Base-by-base conservation (phyloP, 2,113 vertebrate species). In the Ageneiosus marmoratus region DNA sequence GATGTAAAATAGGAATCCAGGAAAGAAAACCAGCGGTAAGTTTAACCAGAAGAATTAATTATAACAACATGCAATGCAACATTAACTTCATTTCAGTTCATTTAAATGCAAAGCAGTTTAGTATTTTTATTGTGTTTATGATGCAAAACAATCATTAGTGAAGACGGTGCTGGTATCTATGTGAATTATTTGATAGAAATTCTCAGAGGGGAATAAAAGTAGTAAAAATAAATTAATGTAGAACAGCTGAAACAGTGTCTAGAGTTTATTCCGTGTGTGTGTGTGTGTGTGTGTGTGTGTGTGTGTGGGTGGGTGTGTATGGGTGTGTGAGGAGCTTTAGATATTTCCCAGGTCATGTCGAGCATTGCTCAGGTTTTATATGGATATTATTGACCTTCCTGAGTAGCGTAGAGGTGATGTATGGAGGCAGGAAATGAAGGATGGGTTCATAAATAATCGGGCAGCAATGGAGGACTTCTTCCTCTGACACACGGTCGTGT, bases 341-440 rank as follows among this genome's bases (percentile, higher is more conserved):
- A 58, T 78, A 60, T 78, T 44, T 60, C 76, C 22, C 7, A 13
- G 76, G 76, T 44, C 53, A 44, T 60, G 76, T 78, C 22, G 29
- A 78, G 55, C 55, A 60, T 78, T 46, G 76, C 56, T 78, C n/a
- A 27, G 76, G 76, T n/a, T 78, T 78, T 60, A 78, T 78, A 78
- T 58, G 76, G 55, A 78, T 78, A 78, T 78, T 78, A 78, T 78
- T 78, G 76, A 78, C 76, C 76, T 78, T 78, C 76, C 34, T 60
- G 55, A 44, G 76, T 15, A 60, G 76, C 7, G 56, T 60, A 24
- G 76, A 27, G 32, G 55, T 78, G 76, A 78, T 78, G 76, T 78
- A 78, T 78, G 76, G 32, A 78, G 76, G n/a, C 55, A 60, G 76
- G 76, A 60, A 78, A 60, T 78, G 76, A 78, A 78, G 76, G 76